Base-by-base conservation (phyloP, 35 echinoderm and acorn worm genomes). In the Chiridota heheva region DNA sequence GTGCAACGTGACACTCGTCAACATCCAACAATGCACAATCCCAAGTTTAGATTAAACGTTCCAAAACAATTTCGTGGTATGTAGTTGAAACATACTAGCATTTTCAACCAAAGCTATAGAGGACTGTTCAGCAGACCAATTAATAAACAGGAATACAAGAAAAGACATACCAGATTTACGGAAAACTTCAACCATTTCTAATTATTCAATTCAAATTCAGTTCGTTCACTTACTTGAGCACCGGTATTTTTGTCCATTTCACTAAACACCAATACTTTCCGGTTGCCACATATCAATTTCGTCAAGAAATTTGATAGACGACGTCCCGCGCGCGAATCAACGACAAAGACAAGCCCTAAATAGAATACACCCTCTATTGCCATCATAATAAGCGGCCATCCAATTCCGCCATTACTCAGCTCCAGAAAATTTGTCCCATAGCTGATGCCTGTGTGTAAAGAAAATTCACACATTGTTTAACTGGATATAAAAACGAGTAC, bases 371-470 rank as follows among this genome's bases (percentile, higher is more conserved):
- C 91, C 63, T 77, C 86, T 24, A 84, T 20, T 10, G 63, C 85
- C 53, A 95, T 42, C 66, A 84, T 84, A 2, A 69, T 72, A 25
- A 95, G 56, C 18, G 82, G 87, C 5, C 79, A 57, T 15, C 91
- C 91, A 53, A 95, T 89, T 18, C 91, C 91, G 16, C 81, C 74
- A 22, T 88, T 60, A 13, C 16, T 46, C 91, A 85, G 89, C 35
- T 72, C 80, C 26, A 85, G 31, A 41, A 85, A 95, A 4, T 84
- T 53, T 30, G 47, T 58, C 43, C 81, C 63, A 40, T 84, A 95
- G 12, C 53, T 44, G 27, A 81, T 69, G 63, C 67, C 91, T 93
- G 80, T 1, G 7, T 25, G 49, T 73, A 3, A 85, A 53, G 39
- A 1, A n/a, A 18, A 7, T n/a, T 26, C 22, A 40, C 40, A 84